These are phyloP conservation scores for Calonectris borealis DNA, from an alignment of 2,113 vertebrate genomes.

Conservation along the genomic window DNA sequence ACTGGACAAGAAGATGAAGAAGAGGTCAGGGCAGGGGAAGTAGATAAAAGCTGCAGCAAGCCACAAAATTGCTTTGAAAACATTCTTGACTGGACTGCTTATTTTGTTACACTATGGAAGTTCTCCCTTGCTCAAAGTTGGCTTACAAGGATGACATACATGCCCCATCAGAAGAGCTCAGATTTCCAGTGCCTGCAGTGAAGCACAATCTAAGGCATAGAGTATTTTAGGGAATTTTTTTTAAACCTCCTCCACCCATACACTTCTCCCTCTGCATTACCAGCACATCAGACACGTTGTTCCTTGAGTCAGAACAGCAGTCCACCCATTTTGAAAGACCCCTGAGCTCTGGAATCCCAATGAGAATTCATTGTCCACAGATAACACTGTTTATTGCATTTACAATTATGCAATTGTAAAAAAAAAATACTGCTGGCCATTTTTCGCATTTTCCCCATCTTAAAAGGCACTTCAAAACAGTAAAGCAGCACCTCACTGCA, in stretches of 20 bases:
- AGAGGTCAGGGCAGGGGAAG: background rate
- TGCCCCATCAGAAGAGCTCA: background rate
- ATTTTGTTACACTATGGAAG: background rate
- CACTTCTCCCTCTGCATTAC: background rate
- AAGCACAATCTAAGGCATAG: background rate
- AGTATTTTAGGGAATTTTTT: background rate
- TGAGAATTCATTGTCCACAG: background rate
- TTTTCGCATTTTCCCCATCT: background rate
- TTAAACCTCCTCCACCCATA: background rate
- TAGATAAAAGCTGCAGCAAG: background rate
- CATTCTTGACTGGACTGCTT: background rate
- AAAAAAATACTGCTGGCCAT: background rate
- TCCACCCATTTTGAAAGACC: background rate
- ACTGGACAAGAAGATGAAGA: background rate
- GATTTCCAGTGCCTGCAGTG: background rate
- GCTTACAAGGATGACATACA: background rate
- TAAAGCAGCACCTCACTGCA: background rate
- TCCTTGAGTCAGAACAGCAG: background rate
- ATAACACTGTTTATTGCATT: background rate
- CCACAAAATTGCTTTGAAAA: background rate
- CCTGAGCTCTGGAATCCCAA: background rate
- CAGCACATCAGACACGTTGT: background rate
- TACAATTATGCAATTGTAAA: background rate
- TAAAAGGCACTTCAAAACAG: background rate
- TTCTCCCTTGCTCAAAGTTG: background rate